These are phyloP conservation scores for Eclectus roratus DNA, from an alignment of 2,113 vertebrate species.

Conservation along the genomic window DNA sequence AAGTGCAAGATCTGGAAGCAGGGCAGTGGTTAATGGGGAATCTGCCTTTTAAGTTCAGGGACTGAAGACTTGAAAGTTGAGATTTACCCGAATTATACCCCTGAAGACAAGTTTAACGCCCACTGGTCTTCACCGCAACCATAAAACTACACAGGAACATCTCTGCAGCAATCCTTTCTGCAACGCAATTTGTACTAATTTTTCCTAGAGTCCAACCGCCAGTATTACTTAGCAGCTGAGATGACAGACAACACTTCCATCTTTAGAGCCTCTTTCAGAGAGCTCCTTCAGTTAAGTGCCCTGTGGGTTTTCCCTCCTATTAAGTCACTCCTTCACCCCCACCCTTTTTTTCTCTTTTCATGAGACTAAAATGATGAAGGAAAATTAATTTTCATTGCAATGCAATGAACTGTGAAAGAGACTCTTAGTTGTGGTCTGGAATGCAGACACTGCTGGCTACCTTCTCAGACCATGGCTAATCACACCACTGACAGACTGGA, in stretches of 20 bases:
- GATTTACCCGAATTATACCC: conserved; percentile 38
- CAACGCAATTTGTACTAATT: neutral
- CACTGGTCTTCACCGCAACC: neutral
- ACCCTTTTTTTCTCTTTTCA: neutral
- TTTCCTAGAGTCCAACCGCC: conserved; percentile 26
- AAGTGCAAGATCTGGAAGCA: conserved; percentile 21
- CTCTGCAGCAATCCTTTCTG: neutral
- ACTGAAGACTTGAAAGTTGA: conserved; percentile 21
- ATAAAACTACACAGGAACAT: conserved; percentile 30
- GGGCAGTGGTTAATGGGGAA: neutral
- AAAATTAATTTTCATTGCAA: conserved; percentile 66
- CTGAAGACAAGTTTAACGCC: conserved; percentile 15
- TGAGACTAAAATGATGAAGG: neutral
- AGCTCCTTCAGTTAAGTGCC: conserved; percentile 24
- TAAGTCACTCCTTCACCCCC: neutral
- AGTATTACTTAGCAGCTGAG: conserved; percentile 28
- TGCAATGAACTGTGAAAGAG: conserved; percentile 52
- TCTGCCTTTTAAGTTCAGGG: neutral
- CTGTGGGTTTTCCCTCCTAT: conserved; percentile 20
- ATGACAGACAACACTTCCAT: conserved; percentile 60
- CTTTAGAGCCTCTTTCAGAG: conserved; percentile 32
- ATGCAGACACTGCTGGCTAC: conserved; percentile 57
- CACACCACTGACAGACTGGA: conserved; percentile 55
- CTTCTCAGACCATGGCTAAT: conserved; percentile 63
- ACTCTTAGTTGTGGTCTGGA: conserved; percentile 63